Percentiles rank a stretch among this genome's conserved stretches.
phyloP scores from a whole-genome alignment of 2,797 vertebrate genomes.

The Odontamblyopus rebecca region DNA sequence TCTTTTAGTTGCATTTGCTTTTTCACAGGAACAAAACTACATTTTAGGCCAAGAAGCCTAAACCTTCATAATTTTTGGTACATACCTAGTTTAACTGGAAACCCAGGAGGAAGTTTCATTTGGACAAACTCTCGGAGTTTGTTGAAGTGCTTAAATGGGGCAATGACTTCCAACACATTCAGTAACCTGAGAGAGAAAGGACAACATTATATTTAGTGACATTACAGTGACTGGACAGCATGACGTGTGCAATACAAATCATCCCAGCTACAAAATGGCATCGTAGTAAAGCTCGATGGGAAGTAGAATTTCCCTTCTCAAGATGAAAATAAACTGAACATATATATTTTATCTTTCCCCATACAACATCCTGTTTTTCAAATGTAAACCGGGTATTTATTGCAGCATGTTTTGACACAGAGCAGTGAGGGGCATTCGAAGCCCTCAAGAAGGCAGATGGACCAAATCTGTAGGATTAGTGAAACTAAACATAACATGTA shows the following conservation, averaged over 20 bases:
- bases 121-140: conserved; percentile 97
- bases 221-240: neutral
- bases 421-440: too few species aligned
- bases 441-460: too few species aligned
- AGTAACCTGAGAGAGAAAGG: conserved; percentile 80
- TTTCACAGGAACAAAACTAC: too few species aligned
- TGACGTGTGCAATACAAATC: neutral
- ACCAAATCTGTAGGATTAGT: neutral
- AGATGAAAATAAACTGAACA: neutral
- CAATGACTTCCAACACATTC: conserved; percentile 95
- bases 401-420: too few species aligned
- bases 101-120: conserved; percentile 97
- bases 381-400: too few species aligned
- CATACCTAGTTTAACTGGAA: conserved; percentile 94
- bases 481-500: neutral
- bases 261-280: neutral
- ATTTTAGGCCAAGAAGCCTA: too few species aligned
- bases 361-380: too few species aligned
- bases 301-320: neutral
- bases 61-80: neutral
- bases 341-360: too few species aligned
- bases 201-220: neutral
- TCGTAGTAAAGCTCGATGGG: neutral
- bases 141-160: conserved; percentile 99
- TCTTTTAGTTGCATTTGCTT: too few species aligned